phyloP scores from a whole-genome alignment of 1,140 invertebrate genomes.

The Chelonus insularis region DNA sequence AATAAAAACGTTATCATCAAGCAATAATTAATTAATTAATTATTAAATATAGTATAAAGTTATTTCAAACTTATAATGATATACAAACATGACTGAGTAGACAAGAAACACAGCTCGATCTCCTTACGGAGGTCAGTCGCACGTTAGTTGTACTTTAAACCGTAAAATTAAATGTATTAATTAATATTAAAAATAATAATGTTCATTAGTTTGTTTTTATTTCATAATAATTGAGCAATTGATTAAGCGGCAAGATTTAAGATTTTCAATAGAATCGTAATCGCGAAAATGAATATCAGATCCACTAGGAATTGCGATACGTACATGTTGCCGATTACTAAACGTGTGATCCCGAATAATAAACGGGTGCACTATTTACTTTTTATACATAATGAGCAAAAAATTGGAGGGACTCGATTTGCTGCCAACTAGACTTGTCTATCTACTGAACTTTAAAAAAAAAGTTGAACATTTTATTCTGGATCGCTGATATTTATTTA shows the following conservation, averaged over 20 bases:
- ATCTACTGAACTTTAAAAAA: no score
- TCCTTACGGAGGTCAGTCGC: background rate
- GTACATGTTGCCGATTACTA: conserved; percentile 1
- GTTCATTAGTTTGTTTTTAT: background rate
- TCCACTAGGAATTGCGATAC: background rate
- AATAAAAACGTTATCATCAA: no score
- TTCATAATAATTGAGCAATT: conserved; percentile 28
- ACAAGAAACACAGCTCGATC: background rate
- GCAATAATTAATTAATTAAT: no score
- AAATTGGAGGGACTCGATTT: no score
- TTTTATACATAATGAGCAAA: no score
- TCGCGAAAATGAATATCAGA: background rate
- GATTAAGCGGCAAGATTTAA: conserved; percentile 25
- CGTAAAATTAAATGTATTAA: no score
- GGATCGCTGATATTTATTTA: no score
- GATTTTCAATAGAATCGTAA: background rate
- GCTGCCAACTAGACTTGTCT: no score
- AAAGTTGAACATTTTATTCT: no score
- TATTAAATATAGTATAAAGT: background rate
- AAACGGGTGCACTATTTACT: no score
- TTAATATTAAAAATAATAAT: conserved; percentile 11
- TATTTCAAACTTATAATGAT: no score
- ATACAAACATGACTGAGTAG: no score
- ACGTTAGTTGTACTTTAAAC: conserved; percentile 12
- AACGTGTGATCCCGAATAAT: background rate